Base-by-base conservation (phyloP, 1,140 invertebrate species). In the Zaprionus vittiger region DNA sequence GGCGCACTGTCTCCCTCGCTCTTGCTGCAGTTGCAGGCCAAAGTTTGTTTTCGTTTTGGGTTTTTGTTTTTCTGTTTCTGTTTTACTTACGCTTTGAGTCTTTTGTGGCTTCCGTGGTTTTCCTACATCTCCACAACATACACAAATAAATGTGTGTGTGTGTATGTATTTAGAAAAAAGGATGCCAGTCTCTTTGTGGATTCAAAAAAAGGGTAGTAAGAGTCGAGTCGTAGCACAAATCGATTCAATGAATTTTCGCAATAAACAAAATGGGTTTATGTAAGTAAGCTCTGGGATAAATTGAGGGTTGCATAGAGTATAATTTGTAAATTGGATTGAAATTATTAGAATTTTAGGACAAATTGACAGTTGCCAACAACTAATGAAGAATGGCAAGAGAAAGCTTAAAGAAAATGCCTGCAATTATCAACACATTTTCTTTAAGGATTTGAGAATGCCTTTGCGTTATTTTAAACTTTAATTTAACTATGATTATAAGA, bases 51-150 rank as follows among this genome's bases (percentile, higher is more conserved):
- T 70, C 56, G 52, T 28, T 57, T 62, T 67, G 37, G 17, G 47
- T 63, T 64, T 74, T 31, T 59, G 52, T 66, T 34, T 66, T 59
- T 34, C 31, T 54, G 56, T 59, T 80, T 85, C 79, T 85, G 79
- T 85, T 85, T 85, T 85, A 69, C 82, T 79, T 85, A 81, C 67
- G 75, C 78, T 85, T 81, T 85, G 65, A 85, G 79, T 66, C 82
- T 77, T 85, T 81, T 85, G 82, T 85, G 81, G 81, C 71, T 78
- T 76, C 61, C 54, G 77, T 80, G 79, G 79, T 77, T 73, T 79
- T 59, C 56, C 65, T 34, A 28, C 22, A 20, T 20, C 47, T 49
- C 17, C 47, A 22, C 41, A 47, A n/a, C 41, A 47, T 20, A 9
- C 5, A 17, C 7, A 47, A 5, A 1, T 15, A 15, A 9, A 7